Percentiles rank a stretch among this genome's conserved stretches.
Conservation (phyloP, 1,140 invertebrate genomes). For the Drosophila seguyi region DNA sequence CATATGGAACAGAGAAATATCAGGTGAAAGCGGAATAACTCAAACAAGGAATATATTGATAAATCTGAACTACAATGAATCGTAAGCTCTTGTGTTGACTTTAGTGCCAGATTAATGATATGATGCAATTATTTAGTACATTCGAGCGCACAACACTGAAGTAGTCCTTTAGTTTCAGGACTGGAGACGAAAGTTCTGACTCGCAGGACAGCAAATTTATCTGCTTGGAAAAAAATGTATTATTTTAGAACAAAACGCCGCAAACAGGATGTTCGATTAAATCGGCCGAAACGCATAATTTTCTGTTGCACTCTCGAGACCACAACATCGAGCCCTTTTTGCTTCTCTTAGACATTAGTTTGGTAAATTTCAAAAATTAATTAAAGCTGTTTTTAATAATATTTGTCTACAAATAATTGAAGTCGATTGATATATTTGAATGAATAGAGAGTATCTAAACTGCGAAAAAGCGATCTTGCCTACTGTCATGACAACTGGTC, state of each 20-base stretch:
- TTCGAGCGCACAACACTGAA: not conserved
- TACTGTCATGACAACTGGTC: no score
- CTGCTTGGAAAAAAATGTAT: no score
- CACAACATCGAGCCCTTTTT: not conserved
- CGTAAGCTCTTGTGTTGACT: not conserved
- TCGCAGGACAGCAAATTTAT: not conserved
- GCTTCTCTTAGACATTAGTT: not conserved
- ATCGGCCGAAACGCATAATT: not conserved
- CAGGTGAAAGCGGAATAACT: not conserved
- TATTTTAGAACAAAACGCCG: no score
- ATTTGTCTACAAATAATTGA: no score
- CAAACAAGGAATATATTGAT: not conserved
- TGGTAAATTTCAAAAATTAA: no score
- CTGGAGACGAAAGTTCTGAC: not conserved
- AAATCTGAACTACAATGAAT: constrained; percentile 4
- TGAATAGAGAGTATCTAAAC: no score
- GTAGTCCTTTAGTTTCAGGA: no score
- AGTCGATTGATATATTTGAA: no score
- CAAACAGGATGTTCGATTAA: no score
- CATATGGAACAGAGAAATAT: constrained; percentile 22
- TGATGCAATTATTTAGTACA: no score
- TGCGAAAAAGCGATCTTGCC: no score
- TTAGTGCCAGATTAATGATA: not conserved
- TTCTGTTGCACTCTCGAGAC: not conserved
- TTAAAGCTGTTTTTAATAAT: no score